Conservation (phyloP, 2,888 invertebrate species). For the Colletes collaris region DNA sequence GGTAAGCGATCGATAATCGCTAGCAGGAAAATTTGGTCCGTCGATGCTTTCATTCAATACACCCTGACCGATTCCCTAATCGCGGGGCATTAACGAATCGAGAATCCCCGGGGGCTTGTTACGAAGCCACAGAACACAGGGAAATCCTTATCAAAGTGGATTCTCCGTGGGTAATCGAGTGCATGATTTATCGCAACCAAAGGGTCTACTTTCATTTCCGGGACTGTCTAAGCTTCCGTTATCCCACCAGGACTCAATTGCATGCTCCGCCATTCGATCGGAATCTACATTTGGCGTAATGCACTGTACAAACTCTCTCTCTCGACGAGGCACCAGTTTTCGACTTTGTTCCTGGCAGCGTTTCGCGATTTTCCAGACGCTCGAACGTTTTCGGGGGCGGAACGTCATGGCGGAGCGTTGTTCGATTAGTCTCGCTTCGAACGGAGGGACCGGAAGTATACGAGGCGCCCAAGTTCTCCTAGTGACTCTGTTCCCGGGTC, state of each 20-base stretch:
- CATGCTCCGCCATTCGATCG: constrained; percentile 39
- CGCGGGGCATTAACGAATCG: neutral
- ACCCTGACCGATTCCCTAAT: constrained; percentile 9
- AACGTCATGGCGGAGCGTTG: constrained; percentile 1
- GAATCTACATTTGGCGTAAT: constrained; percentile 58
- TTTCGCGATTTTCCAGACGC: too few relatives aligned
- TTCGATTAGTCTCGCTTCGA: constrained; percentile 24
- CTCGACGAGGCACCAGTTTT: too few relatives aligned
- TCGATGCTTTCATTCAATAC: constrained; percentile 11
- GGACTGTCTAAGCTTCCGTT: constrained; percentile 46
- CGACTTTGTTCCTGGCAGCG: too few relatives aligned
- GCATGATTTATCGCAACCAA: constrained; percentile 69
- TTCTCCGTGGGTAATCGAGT: constrained; percentile 62
- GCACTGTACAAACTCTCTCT: constrained; percentile 23
- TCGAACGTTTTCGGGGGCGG: too few relatives aligned
- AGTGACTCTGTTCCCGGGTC: constrained; percentile 27
- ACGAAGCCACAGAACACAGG: constrained; percentile 7
- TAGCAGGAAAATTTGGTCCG: neutral
- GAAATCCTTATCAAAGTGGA: constrained; percentile 63
- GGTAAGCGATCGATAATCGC: constrained; percentile 2
- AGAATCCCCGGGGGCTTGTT: neutral
- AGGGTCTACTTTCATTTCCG: constrained; percentile 69
- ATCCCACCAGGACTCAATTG: constrained; percentile 55
- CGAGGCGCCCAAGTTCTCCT: constrained; percentile 29
- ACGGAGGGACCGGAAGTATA: constrained; percentile 23